phyloP scores from a whole-genome alignment of 2,797 vertebrate species.

The Gallinago stenura region DNA sequence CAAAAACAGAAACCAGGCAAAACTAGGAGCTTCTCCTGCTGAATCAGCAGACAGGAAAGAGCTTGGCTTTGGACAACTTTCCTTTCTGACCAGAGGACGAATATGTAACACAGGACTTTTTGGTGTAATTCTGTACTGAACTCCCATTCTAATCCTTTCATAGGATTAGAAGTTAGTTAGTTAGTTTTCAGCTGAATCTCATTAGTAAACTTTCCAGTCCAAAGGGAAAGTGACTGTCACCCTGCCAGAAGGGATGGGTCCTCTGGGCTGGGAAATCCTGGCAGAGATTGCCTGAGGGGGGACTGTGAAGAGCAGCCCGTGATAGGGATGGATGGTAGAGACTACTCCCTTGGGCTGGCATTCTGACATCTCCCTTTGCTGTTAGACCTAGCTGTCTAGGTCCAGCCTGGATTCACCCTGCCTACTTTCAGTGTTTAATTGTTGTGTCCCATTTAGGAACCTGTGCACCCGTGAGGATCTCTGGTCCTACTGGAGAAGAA shows the following conservation, averaged over 20 bases:
- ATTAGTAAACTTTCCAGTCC: background rate
- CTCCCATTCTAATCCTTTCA: background rate
- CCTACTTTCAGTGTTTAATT: background rate
- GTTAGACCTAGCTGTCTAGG: background rate
- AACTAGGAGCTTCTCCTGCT: background rate
- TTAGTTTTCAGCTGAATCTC: background rate
- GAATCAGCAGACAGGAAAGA: background rate
- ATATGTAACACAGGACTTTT: background rate
- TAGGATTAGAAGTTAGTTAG: background rate
- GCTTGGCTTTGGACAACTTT: background rate
- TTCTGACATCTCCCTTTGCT: background rate
- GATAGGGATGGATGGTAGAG: background rate
- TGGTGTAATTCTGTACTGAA: background rate
- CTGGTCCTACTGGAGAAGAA: background rate
- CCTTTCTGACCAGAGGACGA: background rate
- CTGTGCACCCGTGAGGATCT: background rate
- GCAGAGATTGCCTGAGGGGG: background rate
- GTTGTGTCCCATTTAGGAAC: background rate
- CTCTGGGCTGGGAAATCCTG: background rate
- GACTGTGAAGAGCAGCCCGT: background rate
- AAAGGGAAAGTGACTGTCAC: background rate
- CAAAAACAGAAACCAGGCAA: conserved; percentile 7
- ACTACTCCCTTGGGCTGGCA: background rate
- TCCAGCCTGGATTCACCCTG: background rate
- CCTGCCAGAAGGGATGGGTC: background rate